phyloP scores from a whole-genome alignment of 92 coral and sea anemone genomes.

The Epizoanthus stellaris region DNA sequence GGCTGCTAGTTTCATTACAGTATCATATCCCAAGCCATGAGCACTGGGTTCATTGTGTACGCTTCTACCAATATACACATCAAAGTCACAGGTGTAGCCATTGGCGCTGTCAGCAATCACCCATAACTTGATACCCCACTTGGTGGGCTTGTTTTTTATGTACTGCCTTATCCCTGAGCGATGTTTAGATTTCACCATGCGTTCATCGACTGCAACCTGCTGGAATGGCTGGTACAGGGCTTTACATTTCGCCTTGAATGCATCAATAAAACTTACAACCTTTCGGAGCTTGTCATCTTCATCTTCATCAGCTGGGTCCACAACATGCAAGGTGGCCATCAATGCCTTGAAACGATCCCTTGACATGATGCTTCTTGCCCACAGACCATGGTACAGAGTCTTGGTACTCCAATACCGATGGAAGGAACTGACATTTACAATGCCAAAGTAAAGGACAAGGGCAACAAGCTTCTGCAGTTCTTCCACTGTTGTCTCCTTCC shows the following conservation, averaged over 20 bases:
- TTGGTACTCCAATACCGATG: constrained; percentile 74
- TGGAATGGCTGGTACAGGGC: constrained; percentile 71
- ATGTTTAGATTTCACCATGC: constrained; percentile 71
- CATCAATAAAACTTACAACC: constrained; percentile 47
- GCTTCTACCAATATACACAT: constrained; percentile 54
- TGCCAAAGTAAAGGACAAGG: constrained; percentile 60
- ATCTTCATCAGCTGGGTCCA: constrained; percentile 66
- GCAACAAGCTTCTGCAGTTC: constrained; percentile 69
- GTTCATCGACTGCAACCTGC: constrained; percentile 44
- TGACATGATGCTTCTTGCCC: constrained; percentile 67
- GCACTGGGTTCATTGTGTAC: constrained; percentile 41
- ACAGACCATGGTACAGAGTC: constrained; percentile 74
- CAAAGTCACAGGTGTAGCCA: constrained; percentile 64
- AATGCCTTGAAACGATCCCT: constrained; percentile 55
- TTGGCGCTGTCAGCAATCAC: constrained; percentile 60
- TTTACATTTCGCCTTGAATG: constrained; percentile 58
- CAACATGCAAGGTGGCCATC: constrained; percentile 73
- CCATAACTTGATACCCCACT: constrained; percentile 61
- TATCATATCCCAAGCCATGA: constrained; percentile 77
- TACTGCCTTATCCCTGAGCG: constrained; percentile 64
- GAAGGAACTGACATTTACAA: constrained; percentile 49
- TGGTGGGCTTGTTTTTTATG: constrained; percentile 57
- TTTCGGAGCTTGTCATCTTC: constrained; percentile 62
- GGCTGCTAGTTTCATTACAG: constrained; percentile 62
- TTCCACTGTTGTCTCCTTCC: constrained; percentile 67